These are phyloP conservation scores for Suncus etruscus DNA, from an alignment of 2,113 vertebrate species.

Conservation along the genomic window DNA sequence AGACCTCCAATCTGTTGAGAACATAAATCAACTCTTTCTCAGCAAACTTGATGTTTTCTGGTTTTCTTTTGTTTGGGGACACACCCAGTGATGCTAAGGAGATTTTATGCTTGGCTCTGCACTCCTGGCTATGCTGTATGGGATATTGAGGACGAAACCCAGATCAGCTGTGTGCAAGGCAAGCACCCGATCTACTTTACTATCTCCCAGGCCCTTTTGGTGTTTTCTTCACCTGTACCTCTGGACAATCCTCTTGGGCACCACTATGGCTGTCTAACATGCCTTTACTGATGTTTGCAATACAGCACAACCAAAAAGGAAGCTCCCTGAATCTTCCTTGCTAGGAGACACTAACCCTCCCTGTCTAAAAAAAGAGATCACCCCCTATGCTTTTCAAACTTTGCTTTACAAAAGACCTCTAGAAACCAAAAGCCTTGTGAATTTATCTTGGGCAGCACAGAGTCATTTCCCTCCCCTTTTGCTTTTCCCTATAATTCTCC, in stretches of 20 bases:
- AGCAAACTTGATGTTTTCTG: no score
- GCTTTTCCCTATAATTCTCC: conserved; percentile 78
- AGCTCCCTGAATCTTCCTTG: conserved; percentile 15
- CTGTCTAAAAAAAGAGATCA: conserved; percentile 56
- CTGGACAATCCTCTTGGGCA: conserved; percentile 27
- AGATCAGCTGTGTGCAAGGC: no score
- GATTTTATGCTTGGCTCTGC: no score
- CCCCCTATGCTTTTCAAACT: conserved; percentile 76
- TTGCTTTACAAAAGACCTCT: conserved; percentile 75
- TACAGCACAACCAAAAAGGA: not conserved
- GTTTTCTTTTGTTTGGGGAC: no score
- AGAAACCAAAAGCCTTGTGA: conserved; percentile 80
- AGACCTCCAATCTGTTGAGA: not conserved
- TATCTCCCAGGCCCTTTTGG: no score
- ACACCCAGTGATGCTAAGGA: no score
- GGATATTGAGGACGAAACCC: no score
- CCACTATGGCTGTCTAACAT: conserved; percentile 30
- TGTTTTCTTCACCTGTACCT: not conserved
- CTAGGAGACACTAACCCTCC: conserved; percentile 59
- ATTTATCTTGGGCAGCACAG: conserved; percentile 85
- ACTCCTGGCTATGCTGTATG: no score
- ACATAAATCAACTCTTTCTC: not conserved
- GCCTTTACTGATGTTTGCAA: conserved; percentile 53
- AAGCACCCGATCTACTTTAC: no score
- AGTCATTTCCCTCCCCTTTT: conserved; percentile 83